phyloP scores from a whole-genome alignment of 2,797 vertebrate species.

The Alosa sapidissima region DNA sequence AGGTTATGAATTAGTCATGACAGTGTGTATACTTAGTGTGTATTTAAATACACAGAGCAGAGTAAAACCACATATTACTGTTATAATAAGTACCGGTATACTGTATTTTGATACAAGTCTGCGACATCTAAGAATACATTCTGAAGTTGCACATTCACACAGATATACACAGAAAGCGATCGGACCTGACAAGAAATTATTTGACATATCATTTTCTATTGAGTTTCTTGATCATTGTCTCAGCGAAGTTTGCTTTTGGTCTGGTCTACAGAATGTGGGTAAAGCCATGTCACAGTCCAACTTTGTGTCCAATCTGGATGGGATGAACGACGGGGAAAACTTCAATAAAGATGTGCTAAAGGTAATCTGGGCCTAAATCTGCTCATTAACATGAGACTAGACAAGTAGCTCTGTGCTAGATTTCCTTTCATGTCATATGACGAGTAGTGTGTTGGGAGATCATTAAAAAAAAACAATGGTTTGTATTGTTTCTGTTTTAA shows the following conservation, averaged over 20 bases:
- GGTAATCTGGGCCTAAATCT: conserved; percentile 61
- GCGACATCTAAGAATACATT: not conserved
- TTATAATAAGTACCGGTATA: not conserved
- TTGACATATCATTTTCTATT: too few species aligned
- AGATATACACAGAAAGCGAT: not conserved
- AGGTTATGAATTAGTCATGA: not conserved
- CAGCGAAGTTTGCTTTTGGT: conserved; percentile 5
- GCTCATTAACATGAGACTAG: not conserved
- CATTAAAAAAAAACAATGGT: too few species aligned
- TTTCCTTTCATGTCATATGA: too few species aligned
- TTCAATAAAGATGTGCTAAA: conserved; percentile 87
- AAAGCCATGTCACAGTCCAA: conserved; percentile 84
- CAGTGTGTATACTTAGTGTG: not conserved
- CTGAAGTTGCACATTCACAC: not conserved
- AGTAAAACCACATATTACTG: not conserved
- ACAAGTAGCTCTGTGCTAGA: not conserved
- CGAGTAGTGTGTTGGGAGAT: too few species aligned
- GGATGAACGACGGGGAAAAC: conserved; percentile 80
- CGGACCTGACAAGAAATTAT: not conserved
- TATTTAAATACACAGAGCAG: not conserved
- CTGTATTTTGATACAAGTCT: not conserved
- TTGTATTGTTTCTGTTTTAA: too few species aligned
- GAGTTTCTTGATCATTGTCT: not conserved
- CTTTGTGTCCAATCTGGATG: conserved; percentile 85
- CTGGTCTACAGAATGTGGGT: conserved; percentile 79